Conservation (phyloP, 2,797 vertebrate species). For the Holocentrus rufus region DNA sequence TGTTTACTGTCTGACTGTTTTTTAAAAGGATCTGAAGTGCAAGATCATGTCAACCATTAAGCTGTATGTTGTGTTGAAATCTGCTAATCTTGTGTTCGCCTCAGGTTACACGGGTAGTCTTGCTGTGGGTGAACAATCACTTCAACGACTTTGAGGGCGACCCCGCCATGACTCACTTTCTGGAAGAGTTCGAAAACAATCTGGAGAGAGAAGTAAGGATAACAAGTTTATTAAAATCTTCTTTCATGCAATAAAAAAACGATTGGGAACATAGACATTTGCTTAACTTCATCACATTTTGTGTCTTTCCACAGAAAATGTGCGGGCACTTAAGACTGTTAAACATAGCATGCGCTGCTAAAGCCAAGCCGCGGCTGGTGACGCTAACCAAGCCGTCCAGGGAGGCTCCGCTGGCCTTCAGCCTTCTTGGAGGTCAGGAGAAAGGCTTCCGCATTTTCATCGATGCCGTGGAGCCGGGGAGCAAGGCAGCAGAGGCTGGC, state of each 20-base stretch:
- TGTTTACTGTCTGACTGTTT: background rate
- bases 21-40: background rate
- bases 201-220: constrained; percentile 94
- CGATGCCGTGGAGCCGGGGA: constrained; percentile 93
- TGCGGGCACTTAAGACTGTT: constrained; percentile 97
- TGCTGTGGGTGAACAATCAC: constrained; percentile 99
- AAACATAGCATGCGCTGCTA: constrained; percentile 98
- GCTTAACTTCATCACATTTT: background rate
- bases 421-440: constrained; percentile 94
- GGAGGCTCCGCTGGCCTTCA: constrained; percentile 94
- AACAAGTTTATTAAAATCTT: background rate
- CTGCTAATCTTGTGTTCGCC: constrained; percentile 35
- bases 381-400: constrained; percentile 96
- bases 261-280: background rate
- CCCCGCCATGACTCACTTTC: constrained; percentile 94
- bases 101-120: constrained; percentile 99
- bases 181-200: constrained; percentile 99
- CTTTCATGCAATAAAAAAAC: background rate
- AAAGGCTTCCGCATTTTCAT: constrained; percentile 98
- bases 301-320: constrained; percentile 89
- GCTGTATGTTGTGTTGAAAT: constrained; percentile 20
- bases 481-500: constrained; percentile 95
- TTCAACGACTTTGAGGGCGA: constrained; percentile 99
- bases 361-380: constrained; percentile 95
- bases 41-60: background rate